phyloP scores from a whole-genome alignment of 2,797 vertebrate species.

The Odontamblyopus lacepedii region DNA sequence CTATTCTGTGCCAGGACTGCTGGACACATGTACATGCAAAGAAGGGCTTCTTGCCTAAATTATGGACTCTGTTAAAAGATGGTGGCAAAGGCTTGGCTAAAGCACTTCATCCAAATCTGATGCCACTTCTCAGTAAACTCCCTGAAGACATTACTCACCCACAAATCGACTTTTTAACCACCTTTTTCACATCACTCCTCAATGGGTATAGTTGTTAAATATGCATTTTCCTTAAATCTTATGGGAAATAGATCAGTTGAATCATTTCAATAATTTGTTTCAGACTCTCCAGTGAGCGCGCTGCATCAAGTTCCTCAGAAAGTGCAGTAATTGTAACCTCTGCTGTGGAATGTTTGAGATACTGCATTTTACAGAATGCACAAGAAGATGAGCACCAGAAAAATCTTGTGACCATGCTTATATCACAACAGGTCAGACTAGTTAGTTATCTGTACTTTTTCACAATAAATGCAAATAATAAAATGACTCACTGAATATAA shows the following conservation, averaged over 20 bases:
- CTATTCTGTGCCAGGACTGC: conserved; percentile 82
- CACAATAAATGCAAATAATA: not conserved
- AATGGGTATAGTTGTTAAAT: conserved; percentile 81
- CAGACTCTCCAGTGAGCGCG: conserved; percentile 88
- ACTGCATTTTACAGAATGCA: conserved; percentile 79
- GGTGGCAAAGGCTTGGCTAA: conserved; percentile 91
- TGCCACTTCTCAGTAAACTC: conserved; percentile 92
- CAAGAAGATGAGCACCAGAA: conserved; percentile 72
- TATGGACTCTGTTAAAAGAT: conserved; percentile 87
- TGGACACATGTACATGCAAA: conserved; percentile 91
- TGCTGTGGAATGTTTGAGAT: conserved; percentile 89
- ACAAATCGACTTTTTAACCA: conserved; percentile 85
- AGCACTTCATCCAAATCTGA: conserved; percentile 88
- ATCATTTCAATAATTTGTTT: not conserved
- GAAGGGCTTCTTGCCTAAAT: conserved; percentile 93
- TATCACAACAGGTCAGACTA: conserved; percentile 85
- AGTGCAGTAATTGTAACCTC: conserved; percentile 85
- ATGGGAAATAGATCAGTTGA: not conserved
- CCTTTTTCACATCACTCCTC: conserved; percentile 84
- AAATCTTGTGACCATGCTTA: conserved; percentile 83
- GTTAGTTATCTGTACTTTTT: not conserved
- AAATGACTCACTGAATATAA: not conserved
- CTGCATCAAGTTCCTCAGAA: conserved; percentile 83
- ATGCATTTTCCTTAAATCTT: not conserved
- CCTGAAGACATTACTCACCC: conserved; percentile 83